These are phyloP conservation scores for Zele albiditarsus DNA, from an alignment of 2,888 invertebrate genomes.

Conservation along the genomic window DNA sequence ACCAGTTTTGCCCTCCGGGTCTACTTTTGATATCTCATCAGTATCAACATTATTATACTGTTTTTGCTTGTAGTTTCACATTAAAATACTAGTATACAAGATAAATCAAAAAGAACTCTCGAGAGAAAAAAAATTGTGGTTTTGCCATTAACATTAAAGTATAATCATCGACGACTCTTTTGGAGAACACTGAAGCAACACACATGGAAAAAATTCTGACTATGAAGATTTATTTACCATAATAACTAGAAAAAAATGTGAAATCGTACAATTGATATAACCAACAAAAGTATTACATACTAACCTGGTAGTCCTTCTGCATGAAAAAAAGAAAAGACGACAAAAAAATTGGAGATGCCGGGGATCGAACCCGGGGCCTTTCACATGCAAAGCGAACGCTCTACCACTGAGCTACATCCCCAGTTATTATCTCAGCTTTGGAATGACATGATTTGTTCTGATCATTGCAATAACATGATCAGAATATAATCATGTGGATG, in stretches of 20 bases:
- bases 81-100: too few species aligned
- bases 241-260: too few species aligned
- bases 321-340: constrained; percentile 4
- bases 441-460: not conserved
- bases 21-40: constrained; percentile 13
- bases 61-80: too few species aligned
- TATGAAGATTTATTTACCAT: too few species aligned
- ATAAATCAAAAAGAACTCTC: too few species aligned
- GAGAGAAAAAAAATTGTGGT: too few species aligned
- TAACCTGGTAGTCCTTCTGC: not conserved
- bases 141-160: too few species aligned
- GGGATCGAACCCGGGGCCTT: constrained; percentile 99
- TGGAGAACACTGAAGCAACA: too few species aligned
- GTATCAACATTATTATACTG: not conserved
- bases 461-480: not conserved
- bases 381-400: constrained; percentile 99
- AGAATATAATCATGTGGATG: not conserved
- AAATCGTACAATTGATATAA: too few species aligned
- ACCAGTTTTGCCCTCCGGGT: constrained; percentile 29
- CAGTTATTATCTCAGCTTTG: constrained; percentile 56
- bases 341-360: constrained; percentile 85
- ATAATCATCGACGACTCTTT: too few species aligned
- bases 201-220: too few species aligned
- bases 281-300: too few species aligned
- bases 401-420: constrained; percentile 99